phyloP scores from a whole-genome alignment of 2,797 vertebrate species.

The Hydrolagus colliei region DNA sequence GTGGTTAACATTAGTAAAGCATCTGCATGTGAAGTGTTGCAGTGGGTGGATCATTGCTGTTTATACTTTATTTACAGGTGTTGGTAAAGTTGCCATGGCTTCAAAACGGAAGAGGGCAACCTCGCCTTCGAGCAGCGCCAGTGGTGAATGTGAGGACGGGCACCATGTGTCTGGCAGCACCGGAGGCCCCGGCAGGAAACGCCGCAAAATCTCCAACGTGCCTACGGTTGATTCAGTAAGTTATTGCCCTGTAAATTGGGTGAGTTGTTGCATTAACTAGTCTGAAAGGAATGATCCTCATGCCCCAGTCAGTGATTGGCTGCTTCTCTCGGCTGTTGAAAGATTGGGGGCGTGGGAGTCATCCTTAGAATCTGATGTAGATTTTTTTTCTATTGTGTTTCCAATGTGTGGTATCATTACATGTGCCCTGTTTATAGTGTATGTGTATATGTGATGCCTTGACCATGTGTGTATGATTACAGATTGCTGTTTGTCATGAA shows the following conservation, averaged over 20 bases:
- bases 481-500: conserved; percentile 96
- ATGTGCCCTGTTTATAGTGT: neutral
- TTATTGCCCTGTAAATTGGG: neutral
- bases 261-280: too few relatives aligned
- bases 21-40: too few relatives aligned
- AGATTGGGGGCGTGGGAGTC: too few relatives aligned
- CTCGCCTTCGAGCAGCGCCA: conserved; percentile 92
- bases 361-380: too few relatives aligned
- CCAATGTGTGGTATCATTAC: too few relatives aligned
- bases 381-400: too few relatives aligned
- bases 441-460: neutral
- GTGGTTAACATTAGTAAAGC: too few relatives aligned
- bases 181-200: conserved; percentile 83
- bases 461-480: conserved; percentile 17
- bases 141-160: conserved; percentile 90
- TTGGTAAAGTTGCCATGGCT: conserved; percentile 67
- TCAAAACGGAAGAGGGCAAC: conserved; percentile 93
- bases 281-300: too few relatives aligned
- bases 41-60: too few relatives aligned
- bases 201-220: conserved; percentile 84
- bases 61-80: conserved; percentile 7
- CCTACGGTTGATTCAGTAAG: conserved; percentile 96
- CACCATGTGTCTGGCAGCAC: conserved; percentile 73
- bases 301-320: too few relatives aligned
- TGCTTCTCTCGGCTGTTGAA: too few relatives aligned